These are phyloP conservation scores for Ormyrus thymus DNA, from an alignment of 2,888 invertebrate genomes.

Conservation along the genomic window DNA sequence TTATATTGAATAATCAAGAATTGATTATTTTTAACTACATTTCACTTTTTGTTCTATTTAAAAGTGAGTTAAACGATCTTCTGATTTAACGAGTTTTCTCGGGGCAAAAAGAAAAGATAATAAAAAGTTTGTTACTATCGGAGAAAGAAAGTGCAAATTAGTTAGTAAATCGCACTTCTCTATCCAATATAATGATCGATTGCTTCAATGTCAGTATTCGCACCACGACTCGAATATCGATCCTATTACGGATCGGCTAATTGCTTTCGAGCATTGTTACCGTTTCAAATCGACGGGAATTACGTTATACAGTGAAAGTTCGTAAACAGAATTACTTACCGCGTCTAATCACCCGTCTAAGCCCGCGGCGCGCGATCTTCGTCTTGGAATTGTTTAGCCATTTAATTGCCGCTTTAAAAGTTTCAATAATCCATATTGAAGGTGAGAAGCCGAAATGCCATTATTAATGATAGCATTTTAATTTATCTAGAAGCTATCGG, in stretches of 20 bases:
- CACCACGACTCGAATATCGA: neutral
- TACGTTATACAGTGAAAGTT: conserved; percentile 10
- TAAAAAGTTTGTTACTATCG: no score
- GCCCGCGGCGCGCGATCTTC: neutral
- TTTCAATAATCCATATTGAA: no score
- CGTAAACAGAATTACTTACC: conserved; percentile 14
- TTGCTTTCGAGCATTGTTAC: conserved; percentile 29
- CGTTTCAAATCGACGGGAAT: conserved; percentile 15
- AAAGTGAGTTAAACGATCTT: no score
- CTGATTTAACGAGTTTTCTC: no score
- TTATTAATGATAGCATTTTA: no score
- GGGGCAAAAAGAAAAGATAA: no score
- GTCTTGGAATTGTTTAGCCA: no score
- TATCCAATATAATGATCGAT: conserved; percentile 8
- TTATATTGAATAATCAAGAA: no score
- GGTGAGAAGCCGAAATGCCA: no score
- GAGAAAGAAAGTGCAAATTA: neutral
- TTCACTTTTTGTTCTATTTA: no score
- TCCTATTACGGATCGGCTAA: conserved; percentile 26
- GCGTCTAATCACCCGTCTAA: conserved; percentile 1
- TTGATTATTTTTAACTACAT: no score
- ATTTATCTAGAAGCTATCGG: no score
- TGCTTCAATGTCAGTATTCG: conserved; percentile 13
- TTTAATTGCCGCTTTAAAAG: neutral
- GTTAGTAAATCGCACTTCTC: neutral